Evolutionary conservation across 2,888 invertebrate species (phyloP), one percentile per base, ranked within the genome.

Genomic region (Leptopilina syphax): DNA sequence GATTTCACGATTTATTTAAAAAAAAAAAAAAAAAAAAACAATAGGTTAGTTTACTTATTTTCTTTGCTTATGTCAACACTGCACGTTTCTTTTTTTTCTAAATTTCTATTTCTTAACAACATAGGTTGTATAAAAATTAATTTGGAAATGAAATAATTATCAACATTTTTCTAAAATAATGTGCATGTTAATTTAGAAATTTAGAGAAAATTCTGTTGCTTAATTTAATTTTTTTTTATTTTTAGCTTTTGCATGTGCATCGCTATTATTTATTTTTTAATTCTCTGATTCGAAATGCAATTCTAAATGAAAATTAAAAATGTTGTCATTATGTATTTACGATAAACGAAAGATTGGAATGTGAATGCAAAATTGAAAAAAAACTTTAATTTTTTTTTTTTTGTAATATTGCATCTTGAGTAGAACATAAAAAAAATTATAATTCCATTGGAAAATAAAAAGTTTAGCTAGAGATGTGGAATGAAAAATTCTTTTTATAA

Each of bases 41-140:
- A 80, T 87, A 83, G 86, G 86, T 88, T 87, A 89, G 88, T 89
- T 85, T 83, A 87, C 89, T 87, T 86, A 18, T 63, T 77, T 82
- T 50, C 50, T 50, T 77, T 79, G 73, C 41, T 60, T 57, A 57
- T 73, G 18, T 68, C 4, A 47, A 41, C 57, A 73, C n/a, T n/a
- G 27, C 70, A 60, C 41, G 13, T 27, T 73, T 57, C 6, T 73
- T 73, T 57, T 57, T 57, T 6, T 18, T n/a, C 18, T 10, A 3
- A 7, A n/a, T 73, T 41, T 54, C 57, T 24, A 47, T 18, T 34
- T 13, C 4, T 34, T 2, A 34, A 3, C 34, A 34, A 18, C 18
- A 18, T 18, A 0, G 18, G 18, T n/a, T n/a, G n/a, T 18, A 18
- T 18, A 18, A 18, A 18, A 18, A 18, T 18, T 18, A 18, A 18